Evolutionary conservation across 2,113 vertebrate species (phyloP), one percentile per base, ranked within the genome.

Genomic region (Micromys minutus): DNA sequence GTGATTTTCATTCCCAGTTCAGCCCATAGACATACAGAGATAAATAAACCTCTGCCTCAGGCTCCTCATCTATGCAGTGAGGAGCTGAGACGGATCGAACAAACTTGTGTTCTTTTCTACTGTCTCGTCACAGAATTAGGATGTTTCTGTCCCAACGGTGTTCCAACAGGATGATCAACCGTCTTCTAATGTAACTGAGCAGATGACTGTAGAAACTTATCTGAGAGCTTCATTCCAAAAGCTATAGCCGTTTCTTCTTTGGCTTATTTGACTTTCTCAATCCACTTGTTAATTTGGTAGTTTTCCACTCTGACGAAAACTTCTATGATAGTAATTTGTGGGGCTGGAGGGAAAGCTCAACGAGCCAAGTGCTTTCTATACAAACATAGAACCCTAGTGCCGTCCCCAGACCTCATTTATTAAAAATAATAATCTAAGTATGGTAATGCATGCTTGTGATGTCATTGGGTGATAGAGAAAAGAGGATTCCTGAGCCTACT

Each of bases 231-330:
- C 39, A 75, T 55, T n/a, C 79, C n/a, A 65, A 84, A 75, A 34
- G 45, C 3, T 65, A 59, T 61, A 95, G 6, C n/a, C 55, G n/a
- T 72, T 91, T 79, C 26, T 93, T 87, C n/a, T 69, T 76, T 87
- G 39, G 26, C 11, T 84, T 84, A 94, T 90, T 89, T 93, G 81
- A 77, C 57, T 39, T 94, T 81, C 31, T 89, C 39, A 84, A 79
- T 87, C 31, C 5, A 67, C 86, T 89, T 87, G n/a, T 1, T 65
- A n/a, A 42, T 36, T 47, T 22, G 69, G 9, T 83, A 36, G 45
- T 67, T 89, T 94, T 89, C 45, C 13, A 84, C 39, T 57, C n/a
- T 57, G 55, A 94, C 29, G 72, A 71, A 85, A 88, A 57, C 11
- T 34, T 34, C 17, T 57, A 29, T 34, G 80, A 45, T 21, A 81